phyloP scores from a whole-genome alignment of 2,113 vertebrate genomes.

The Ptyas mucosa region DNA sequence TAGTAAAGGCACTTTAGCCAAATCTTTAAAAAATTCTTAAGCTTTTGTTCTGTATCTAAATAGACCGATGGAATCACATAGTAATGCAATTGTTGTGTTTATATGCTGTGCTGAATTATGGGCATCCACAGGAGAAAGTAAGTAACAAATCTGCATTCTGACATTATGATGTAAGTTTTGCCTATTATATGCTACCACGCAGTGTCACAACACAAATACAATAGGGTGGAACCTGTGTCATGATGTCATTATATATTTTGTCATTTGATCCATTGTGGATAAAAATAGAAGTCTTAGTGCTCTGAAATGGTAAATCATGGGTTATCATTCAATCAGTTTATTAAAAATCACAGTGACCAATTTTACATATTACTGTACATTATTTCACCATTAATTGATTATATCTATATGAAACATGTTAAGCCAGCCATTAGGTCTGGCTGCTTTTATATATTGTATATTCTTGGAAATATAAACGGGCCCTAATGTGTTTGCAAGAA shows the following conservation, averaged over 20 bases:
- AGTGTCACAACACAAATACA: background rate
- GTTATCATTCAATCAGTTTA: background rate
- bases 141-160: background rate
- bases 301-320: background rate
- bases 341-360: background rate
- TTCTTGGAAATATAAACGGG: background rate
- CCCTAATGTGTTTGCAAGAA: background rate
- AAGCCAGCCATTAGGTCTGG: background rate
- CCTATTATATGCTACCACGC: background rate
- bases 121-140: background rate
- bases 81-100: background rate
- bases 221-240: background rate
- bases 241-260: background rate
- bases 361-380: background rate
- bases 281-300: background rate
- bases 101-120: background rate
- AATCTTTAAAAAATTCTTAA: background rate
- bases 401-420: background rate
- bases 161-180: background rate
- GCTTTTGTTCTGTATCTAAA: background rate
- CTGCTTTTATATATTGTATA: background rate
- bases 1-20: background rate
- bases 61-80: background rate
- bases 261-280: background rate
- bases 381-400: background rate